Evolutionary conservation across 2,797 vertebrate species (phyloP).

Genomic region (Rhabdomys pumilio): DNA sequence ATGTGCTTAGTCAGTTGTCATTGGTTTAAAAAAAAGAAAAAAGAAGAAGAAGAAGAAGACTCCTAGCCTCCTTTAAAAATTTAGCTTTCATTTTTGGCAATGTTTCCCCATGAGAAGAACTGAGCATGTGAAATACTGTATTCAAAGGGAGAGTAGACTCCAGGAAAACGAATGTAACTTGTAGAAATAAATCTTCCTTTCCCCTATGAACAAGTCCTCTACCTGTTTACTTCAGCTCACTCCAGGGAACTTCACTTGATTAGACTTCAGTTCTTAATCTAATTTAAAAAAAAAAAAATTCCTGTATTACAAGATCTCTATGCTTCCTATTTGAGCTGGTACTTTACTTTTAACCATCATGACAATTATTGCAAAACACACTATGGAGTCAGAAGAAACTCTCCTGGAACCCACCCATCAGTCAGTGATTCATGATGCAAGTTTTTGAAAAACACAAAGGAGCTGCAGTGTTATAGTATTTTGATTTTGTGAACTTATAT

Average conservation of each 20-base stretch:
- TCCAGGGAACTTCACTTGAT: neutral
- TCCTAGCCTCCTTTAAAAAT: neutral
- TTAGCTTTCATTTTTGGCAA: slow-evolving; percentile 16
- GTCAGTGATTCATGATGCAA: neutral
- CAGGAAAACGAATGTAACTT: neutral
- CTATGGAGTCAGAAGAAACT: slow-evolving; percentile 7
- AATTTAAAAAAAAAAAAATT: neutral
- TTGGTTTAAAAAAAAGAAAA: neutral
- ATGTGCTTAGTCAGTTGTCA: neutral
- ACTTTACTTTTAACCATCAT: slow-evolving; percentile 16
- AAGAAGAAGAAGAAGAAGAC: neutral
- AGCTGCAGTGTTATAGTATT: neutral
- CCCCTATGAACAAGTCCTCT: neutral
- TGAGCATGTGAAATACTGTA: neutral
- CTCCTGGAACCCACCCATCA: neutral
- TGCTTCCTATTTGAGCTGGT: neutral
- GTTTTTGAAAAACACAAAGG: neutral
- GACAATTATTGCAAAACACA: neutral
- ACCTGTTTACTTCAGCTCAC: neutral
- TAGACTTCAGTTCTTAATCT: slow-evolving; percentile 4
- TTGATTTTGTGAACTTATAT: neutral
- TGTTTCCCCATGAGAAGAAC: neutral
- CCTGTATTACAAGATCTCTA: neutral
- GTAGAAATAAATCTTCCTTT: neutral
- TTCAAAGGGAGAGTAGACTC: neutral